phyloP scores from a whole-genome alignment of 23 tunicate species.

The Pegea sp. region DNA sequence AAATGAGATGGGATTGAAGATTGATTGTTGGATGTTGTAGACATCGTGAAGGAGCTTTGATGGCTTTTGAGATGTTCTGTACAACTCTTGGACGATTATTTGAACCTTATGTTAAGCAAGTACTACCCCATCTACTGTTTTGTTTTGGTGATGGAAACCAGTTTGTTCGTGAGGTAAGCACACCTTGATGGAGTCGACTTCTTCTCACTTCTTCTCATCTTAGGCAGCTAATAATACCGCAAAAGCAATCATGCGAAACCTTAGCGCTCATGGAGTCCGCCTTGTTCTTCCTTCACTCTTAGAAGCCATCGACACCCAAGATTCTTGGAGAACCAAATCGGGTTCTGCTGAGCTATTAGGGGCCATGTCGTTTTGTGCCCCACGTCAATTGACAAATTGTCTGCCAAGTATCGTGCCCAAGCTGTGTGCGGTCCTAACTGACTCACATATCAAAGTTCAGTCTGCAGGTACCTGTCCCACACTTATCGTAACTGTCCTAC shows the following conservation, averaged over 20 bases:
- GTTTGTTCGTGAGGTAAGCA: conserved; percentile 67
- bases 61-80: conserved; percentile 89
- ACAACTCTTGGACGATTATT: conserved; percentile 76
- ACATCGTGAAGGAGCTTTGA: conserved; percentile 77
- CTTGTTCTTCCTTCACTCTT: conserved; percentile 84
- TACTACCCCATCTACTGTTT: conserved; percentile 74
- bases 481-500: background rate
- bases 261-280: conserved; percentile 90
- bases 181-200: background rate
- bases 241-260: conserved; percentile 58
- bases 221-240: conserved; percentile 96
- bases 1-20: too few species aligned
- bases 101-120: conserved; percentile 88
- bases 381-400: conserved; percentile 79
- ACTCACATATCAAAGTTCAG: conserved; percentile 91
- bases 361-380: conserved; percentile 94
- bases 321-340: conserved; percentile 90
- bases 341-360: conserved; percentile 94
- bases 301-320: conserved; percentile 45
- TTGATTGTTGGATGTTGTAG: too few species aligned
- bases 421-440: conserved; percentile 76
- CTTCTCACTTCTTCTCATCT: background rate
- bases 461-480: conserved; percentile 42
- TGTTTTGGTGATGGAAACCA: conserved; percentile 79
- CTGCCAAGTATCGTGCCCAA: conserved; percentile 83